Conservation (phyloP, 1,140 invertebrate genomes). For the Mylabris phalerata region DNA sequence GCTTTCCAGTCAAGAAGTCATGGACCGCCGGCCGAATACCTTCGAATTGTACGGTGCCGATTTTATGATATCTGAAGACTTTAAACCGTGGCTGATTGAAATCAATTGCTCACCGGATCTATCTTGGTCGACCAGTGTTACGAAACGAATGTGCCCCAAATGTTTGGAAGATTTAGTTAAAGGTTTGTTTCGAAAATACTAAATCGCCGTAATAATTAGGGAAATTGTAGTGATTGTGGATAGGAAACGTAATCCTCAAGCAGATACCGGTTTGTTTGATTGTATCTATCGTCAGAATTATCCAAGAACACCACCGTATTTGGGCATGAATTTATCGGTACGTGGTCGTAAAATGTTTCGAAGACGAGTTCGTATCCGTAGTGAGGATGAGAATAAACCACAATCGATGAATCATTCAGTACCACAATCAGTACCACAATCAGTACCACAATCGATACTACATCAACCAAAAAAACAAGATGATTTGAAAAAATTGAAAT, state of each 20-base stretch:
- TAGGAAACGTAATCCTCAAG: slow-evolving; percentile 63
- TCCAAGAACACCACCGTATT: slow-evolving; percentile 74
- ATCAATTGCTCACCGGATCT: slow-evolving; percentile 92
- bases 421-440: no score
- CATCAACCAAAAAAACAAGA: slow-evolving; percentile 1
- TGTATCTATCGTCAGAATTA: slow-evolving; percentile 67
- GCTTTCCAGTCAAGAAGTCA: slow-evolving; percentile 75
- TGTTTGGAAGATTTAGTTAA: slow-evolving; percentile 88
- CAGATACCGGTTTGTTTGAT: slow-evolving; percentile 82
- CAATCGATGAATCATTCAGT: no score
- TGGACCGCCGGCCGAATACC: slow-evolving; percentile 79
- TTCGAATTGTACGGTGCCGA: slow-evolving; percentile 93
- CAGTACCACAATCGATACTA: slow-evolving; percentile 10
- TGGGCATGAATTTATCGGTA: slow-evolving; percentile 68
- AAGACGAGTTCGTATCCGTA: no score
- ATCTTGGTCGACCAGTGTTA: slow-evolving; percentile 81
- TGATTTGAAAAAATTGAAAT: not conserved
- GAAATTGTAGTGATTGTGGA: slow-evolving; percentile 77
- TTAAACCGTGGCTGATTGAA: slow-evolving; percentile 86
- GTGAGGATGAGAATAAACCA: no score
- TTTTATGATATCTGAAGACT: slow-evolving; percentile 86
- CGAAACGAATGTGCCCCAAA: slow-evolving; percentile 74
- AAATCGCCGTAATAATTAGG: not conserved
- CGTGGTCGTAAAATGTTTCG: slow-evolving; percentile 49
- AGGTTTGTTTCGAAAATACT: slow-evolving; percentile 52